Evolutionary conservation across 2,113 vertebrate species (phyloP), one percentile per base, ranked within the genome.

Genomic region (Sander lucioperca): DNA sequence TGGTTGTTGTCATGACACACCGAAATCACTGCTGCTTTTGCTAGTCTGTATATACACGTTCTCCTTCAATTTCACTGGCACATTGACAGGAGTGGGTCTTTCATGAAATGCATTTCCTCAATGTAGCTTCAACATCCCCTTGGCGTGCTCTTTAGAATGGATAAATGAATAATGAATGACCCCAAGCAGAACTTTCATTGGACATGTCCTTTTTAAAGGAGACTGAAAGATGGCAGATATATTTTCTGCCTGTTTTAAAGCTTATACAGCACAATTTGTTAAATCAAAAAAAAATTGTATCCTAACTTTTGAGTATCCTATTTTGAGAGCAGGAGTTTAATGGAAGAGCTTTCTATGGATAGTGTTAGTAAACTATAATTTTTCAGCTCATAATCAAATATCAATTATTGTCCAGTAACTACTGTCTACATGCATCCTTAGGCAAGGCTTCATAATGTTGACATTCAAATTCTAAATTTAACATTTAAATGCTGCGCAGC

Each of bases 1-100:
- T 93, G 95, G 95, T 95, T 95, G 92, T 95, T 95, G 96, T 95
- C 96, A 96, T 94, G 93, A 95, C 94, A 95, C 93, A 89, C 92
- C 92, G 92, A 94, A 94, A 96, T 75, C 21, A 93, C 23, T 75
- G 70, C 54, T 51, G 47, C 63, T 43, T 64, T 51, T 21, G 36
- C 9, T n/a, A 51, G 1, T 57, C 23, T 63, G 25, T 21, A 61
- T 30, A 53, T 58, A 53, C 1, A 70, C 64, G 2, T 30, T 4
- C 6, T 64, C 14, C 19, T 30, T 51, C 30, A 15, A 10, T 50
- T 39, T 18, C 13, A 33, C 47, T 61, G 6, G 6, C 64, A 43
- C 14, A 48, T 16, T 54, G 47, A 47, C 11, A 68, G 14, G 18
- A 47, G n/a, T n/a, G 58, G 9, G 30, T 56, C n/a, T 12, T 43